These are phyloP conservation scores for Galerucella pusilla DNA, from an alignment of 2,888 invertebrate genomes.

Conservation along the genomic window DNA sequence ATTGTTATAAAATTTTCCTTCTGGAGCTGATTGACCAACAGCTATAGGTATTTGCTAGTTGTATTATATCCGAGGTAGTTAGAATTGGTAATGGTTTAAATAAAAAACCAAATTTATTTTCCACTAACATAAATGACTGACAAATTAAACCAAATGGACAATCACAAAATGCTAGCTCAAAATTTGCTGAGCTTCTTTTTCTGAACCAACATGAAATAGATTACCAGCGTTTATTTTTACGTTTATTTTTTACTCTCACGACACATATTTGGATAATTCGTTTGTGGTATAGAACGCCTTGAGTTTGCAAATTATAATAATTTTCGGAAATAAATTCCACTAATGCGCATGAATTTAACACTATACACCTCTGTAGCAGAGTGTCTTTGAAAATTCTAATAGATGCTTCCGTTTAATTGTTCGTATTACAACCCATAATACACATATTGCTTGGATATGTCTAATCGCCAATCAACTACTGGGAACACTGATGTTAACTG, in stretches of 20 bases:
- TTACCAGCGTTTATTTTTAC: constrained; percentile 10
- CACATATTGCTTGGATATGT: neutral
- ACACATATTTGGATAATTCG: neutral
- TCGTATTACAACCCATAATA: neutral
- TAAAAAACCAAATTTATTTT: constrained; percentile 21
- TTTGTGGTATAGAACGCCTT: neutral
- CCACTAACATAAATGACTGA: constrained; percentile 8
- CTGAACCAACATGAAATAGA: constrained; percentile 16
- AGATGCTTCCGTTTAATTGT: constrained; percentile 16
- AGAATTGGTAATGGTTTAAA: constrained; percentile 27
- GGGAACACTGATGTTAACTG: no score
- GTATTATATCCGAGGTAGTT: constrained; percentile 9
- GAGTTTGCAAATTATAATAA: constrained; percentile 17
- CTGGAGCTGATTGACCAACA: constrained; percentile 16
- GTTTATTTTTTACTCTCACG: constrained; percentile 8
- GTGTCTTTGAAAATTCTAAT: constrained; percentile 7
- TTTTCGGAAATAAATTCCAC: constrained; percentile 13
- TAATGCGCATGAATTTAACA: constrained; percentile 14
- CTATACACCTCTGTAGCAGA: constrained; percentile 9
- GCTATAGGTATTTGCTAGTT: constrained; percentile 15
- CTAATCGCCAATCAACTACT: no score
- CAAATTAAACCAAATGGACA: constrained; percentile 8
- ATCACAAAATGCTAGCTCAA: constrained; percentile 14
- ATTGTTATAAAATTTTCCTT: constrained; percentile 20
- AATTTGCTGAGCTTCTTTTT: constrained; percentile 6